A percentile compares a stretch with the other conserved stretches of the same genome.
These are phyloP conservation scores for Venustaconcha ellipsiformis DNA, from an alignment of 1,140 invertebrate species.

Conservation along the genomic window DNA sequence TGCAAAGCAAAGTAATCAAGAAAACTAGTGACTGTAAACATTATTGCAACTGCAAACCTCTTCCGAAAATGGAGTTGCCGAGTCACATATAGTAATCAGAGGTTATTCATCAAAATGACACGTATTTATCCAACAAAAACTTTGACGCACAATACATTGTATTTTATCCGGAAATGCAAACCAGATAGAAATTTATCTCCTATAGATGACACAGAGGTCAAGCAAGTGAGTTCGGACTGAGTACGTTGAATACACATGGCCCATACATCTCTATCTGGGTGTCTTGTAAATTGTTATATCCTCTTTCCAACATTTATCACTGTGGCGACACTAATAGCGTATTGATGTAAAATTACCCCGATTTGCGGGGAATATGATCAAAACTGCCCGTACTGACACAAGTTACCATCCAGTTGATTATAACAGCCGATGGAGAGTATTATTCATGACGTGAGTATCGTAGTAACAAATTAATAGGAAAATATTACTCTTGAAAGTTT, in stretches of 20 bases:
- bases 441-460: background rate
- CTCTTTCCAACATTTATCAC: slow-evolving; percentile 16
- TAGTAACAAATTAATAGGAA: background rate
- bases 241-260: slow-evolving; percentile 11
- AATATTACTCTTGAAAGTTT: too few relatives aligned
- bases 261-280: slow-evolving; percentile 5
- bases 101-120: background rate
- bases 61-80: too few relatives aligned
- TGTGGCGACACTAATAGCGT: slow-evolving; percentile 17
- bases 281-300: slow-evolving; percentile 21
- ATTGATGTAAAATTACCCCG: slow-evolving; percentile 20
- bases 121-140: background rate
- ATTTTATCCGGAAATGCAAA: background rate
- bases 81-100: background rate
- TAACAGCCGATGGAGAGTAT: background rate
- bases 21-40: too few relatives aligned
- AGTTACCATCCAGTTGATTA: slow-evolving; percentile 15
- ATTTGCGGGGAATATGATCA: slow-evolving; percentile 3
- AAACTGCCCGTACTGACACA: slow-evolving; percentile 1
- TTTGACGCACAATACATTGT: background rate
- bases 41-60: too few relatives aligned
- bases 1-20: too few relatives aligned
- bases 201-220: background rate
- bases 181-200: background rate
- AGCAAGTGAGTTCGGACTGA: too few relatives aligned